Evolutionary conservation across 2,113 vertebrate genomes (phyloP).

Genomic region (Jacana jacana): DNA sequence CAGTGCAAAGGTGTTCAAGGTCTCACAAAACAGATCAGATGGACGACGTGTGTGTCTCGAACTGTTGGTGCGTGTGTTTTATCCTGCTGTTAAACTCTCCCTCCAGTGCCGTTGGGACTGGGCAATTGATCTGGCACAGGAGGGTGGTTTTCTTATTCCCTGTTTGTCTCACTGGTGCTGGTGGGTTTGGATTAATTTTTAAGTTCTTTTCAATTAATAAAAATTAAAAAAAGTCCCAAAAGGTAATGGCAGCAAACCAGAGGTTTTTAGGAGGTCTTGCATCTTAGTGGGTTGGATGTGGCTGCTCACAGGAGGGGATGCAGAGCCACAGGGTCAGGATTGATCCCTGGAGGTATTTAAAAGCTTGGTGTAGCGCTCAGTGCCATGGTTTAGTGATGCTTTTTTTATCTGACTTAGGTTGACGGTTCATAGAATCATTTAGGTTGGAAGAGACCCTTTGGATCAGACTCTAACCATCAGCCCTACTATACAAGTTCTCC

Average conservation of each 20-base stretch:
- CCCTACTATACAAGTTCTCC: no score
- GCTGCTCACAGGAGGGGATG: neutral
- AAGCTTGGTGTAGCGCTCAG: no score
- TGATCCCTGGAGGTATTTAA: neutral
- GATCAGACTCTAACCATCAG: no score
- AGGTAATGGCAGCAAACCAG: neutral
- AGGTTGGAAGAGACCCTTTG: no score
- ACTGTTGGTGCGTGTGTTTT: neutral
- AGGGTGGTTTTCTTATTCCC: neutral
- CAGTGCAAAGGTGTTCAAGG: neutral
- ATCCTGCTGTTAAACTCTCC: neutral
- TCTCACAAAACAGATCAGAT: neutral
- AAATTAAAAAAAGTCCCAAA: neutral
- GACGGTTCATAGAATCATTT: no score
- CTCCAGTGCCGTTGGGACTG: accelerated
- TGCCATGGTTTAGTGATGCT: no score
- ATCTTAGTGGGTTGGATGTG: accelerated
- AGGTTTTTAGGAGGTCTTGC: neutral
- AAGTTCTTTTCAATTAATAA: neutral
- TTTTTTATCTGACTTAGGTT: no score
- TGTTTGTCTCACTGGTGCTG: neutral
- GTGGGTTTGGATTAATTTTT: neutral
- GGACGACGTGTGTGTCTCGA: accelerated
- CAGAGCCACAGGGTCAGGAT: neutral
- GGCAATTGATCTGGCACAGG: neutral